Conservation (phyloP, 2,113 vertebrate species). For the Corythoichthys intestinalis region DNA sequence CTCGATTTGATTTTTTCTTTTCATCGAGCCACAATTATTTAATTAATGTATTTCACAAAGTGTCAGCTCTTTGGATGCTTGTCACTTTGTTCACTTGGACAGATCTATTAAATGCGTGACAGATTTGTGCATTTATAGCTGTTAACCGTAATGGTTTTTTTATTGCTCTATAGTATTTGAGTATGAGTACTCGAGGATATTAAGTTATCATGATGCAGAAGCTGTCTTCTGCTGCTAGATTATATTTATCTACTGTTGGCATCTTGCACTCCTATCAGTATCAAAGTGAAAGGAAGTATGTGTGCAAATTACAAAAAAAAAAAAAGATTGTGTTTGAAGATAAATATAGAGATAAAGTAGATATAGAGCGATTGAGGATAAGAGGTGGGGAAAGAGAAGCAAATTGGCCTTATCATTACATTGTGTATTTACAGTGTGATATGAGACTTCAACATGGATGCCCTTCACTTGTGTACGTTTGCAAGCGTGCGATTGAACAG, state of each 20-base stretch:
- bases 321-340: not conserved
- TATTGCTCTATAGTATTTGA: constrained; percentile 8
- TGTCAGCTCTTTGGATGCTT: constrained; percentile 1
- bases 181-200: constrained; percentile 8
- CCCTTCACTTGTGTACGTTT: constrained; percentile 37
- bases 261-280: not conserved
- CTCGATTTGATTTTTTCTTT: constrained; percentile 9
- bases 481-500: constrained; percentile 26
- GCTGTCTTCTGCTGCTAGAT: constrained; percentile 1
- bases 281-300: not conserved
- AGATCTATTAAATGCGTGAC: constrained; percentile 21
- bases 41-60: constrained; percentile 2
- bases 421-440: constrained; percentile 5
- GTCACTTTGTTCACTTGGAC: constrained; percentile 12
- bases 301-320: constrained; percentile 3
- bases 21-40: constrained; percentile 9
- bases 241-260: constrained; percentile 9
- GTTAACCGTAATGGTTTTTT: constrained; percentile 8
- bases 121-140: constrained; percentile 25
- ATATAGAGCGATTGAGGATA: constrained; percentile 23
- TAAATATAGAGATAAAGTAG: constrained; percentile 14
- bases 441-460: constrained; percentile 7
- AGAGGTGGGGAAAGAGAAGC: not conserved
- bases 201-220: constrained; percentile 8
- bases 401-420: constrained; percentile 7